Conservation (phyloP, 2,113 vertebrate species). For the Pangasianodon gigas region DNA sequence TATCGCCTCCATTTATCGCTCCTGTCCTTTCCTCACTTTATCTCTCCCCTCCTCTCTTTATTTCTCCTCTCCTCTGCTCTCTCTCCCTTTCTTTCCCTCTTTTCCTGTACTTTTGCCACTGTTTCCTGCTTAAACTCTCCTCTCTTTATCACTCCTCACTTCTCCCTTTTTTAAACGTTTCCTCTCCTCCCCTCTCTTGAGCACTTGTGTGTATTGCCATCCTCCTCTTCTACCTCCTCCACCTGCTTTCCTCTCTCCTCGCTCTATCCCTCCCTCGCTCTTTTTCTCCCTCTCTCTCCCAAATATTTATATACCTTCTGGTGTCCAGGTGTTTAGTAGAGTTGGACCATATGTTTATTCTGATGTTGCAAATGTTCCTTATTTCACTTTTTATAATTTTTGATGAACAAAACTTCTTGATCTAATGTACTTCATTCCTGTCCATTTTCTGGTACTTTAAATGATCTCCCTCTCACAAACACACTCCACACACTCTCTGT, state of each 20-base stretch:
- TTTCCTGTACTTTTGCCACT: background rate
- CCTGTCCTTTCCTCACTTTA: background rate
- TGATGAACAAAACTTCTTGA: background rate
- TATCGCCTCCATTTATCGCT: background rate
- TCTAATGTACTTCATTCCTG: background rate
- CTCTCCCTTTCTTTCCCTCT: background rate
- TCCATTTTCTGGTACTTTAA: slow-evolving; percentile 44
- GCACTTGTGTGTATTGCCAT: background rate
- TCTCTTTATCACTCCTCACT: background rate
- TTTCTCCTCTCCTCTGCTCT: background rate
- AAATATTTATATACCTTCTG: slow-evolving; percentile 20
- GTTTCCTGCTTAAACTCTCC: background rate
- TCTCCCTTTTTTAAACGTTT: background rate
- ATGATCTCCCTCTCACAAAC: slow-evolving; percentile 43
- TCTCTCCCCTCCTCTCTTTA: background rate
- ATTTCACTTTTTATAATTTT: background rate
- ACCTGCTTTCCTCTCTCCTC: background rate
- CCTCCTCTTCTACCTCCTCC: background rate
- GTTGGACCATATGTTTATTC: background rate
- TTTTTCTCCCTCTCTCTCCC: background rate
- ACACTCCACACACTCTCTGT: background rate
- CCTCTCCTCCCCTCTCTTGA: background rate
- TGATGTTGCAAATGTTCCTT: background rate
- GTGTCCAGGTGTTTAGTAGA: slow-evolving; percentile 3
- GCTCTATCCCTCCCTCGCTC: no score